Base-by-base conservation (phyloP, 2,888 invertebrate genomes). In the Himalopsyche anomala region DNA sequence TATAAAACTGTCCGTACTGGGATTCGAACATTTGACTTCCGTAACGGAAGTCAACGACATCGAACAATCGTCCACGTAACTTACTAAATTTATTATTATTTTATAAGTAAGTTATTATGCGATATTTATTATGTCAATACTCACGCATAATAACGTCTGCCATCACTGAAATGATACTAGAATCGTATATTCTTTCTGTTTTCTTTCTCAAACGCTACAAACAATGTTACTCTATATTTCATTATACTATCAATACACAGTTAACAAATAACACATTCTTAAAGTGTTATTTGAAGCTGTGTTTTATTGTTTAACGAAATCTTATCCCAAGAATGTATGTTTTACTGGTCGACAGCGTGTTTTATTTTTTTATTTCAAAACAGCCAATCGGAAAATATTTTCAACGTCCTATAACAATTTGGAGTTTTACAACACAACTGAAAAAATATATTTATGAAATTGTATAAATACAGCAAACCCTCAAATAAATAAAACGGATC, bases 271-370 rank as follows among this genome's bases (percentile, higher is more conserved):
- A 62, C 19, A 28, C 62, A 62, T 19, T 5, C 6, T 62, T 0
- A 28, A 19, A 62, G n/a, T 19, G 62, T 62, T 62, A n/a, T 62
- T 62, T 28, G 62, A 62, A 62, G 11, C 28, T 62, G 19, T 19
- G 19, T 62, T 62, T 62, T 62, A 62, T 62, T 62, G 28, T 62
- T 62, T 19, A 62, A 62, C 62, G 19, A 15, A 62, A 62, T 19
- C 62, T 62, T 19, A 62, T 62, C 51, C 51, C 51, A 51, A 51
- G 4, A 51, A 51, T 45, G 45, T 45, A 15, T 51, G 15, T 51
- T 51, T 51, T 51, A 51, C 51, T 51, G 15, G 51, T 15, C 15
- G 6, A 51, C 15, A 19, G 62, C 3, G 11, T 19, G 19, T 56
- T 56, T 56, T 56, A 19, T 19, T 19, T n/a, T 62, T 62, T 62